A percentile compares a stretch with the other conserved stretches of the same genome.
Conservation (phyloP, 2,797 vertebrate species). For the Leuciscus waleckii region DNA sequence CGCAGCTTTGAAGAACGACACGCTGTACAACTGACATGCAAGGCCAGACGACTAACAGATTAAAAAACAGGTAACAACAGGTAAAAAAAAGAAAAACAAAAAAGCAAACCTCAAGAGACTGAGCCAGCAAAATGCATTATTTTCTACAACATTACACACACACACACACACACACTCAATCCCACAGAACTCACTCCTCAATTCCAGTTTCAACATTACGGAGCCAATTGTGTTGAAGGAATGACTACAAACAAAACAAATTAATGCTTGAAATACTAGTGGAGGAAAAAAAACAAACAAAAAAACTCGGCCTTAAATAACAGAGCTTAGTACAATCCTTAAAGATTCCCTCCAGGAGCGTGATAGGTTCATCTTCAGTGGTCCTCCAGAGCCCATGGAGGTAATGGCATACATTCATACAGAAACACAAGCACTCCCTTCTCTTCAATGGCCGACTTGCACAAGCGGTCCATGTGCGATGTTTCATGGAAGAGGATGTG, state of each 20-base stretch:
- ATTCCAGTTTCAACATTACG: slow-evolving; percentile 43
- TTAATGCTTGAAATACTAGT: slow-evolving; percentile 26
- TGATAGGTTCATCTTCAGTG: background rate
- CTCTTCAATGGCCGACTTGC: slow-evolving; percentile 73
- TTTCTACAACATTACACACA: slow-evolving; percentile 27
- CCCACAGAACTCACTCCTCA: slow-evolving; percentile 9
- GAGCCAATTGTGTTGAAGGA: slow-evolving; percentile 24
- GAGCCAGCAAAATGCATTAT: slow-evolving; percentile 63
- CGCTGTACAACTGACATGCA: slow-evolving; percentile 80
- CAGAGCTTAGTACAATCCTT: slow-evolving; percentile 38
- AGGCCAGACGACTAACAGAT: slow-evolving; percentile 71
- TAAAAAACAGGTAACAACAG: slow-evolving; percentile 53
- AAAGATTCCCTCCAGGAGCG: slow-evolving; percentile 6
- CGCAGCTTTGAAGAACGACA: slow-evolving; percentile 73
- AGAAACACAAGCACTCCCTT: slow-evolving; percentile 67
- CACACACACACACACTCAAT: background rate
- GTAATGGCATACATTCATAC: slow-evolving; percentile 62
- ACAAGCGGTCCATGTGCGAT: background rate
- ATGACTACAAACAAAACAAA: slow-evolving; percentile 29
- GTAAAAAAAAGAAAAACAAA: slow-evolving; percentile 17
- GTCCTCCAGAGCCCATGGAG: slow-evolving; percentile 45
- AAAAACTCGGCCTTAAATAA: slow-evolving; percentile 25
- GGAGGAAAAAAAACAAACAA: background rate
- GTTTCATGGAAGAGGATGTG: background rate
- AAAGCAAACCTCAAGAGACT: slow-evolving; percentile 35